Base-by-base conservation (phyloP, 1,140 invertebrate genomes). In the Plutomurus gul region DNA sequence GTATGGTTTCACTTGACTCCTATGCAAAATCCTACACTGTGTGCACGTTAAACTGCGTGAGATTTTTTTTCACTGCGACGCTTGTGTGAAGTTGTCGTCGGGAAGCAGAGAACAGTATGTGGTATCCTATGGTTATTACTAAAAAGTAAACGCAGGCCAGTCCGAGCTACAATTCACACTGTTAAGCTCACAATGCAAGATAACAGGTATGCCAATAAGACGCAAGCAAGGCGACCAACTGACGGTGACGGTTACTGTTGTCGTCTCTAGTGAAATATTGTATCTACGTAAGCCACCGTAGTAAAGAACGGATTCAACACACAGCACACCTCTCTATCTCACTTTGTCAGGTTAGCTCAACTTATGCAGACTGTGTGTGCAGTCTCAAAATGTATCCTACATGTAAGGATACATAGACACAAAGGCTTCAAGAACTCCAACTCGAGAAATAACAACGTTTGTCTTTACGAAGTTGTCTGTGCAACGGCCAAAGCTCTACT, bases 401-500 rank as follows among this genome's bases (percentile, higher is more conserved):
- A n/a, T n/a, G n/a, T n/a, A n/a, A n/a, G n/a, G n/a, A n/a, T 56
- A 56, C 22, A 65, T 30, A 65, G 27, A 33, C 10, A 33, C 1
- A 33, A 8, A 65, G 25, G 16, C 36, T 65, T 65, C 56, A 65
- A 30, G 36, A 65, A 27, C 56, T 51, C 25, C n/a, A 6, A 51
- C 47, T 51, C 25, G 47, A 51, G 56, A 65, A 65, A n/a, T n/a
- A n/a, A n/a, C n/a, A n/a, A 65, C 30, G 10, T 49, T 18, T 22
- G 22, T 27, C 25, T 65, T 30, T 33, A 30, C 36, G 27, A 65
- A 65, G 56, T 65, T 65, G 27, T n/a, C 56, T 65, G 56, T 65
- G 56, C 56, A 65, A 65, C 56, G 56, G 56, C 56, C 56, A 65
- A 65, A 65, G 56, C 56, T 65, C 56, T 30, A 65, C 56, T 65